Percentiles rank a stretch among this genome's conserved stretches.
Conservation (phyloP, 2,113 vertebrate species). For the Amazona vittata region DNA sequence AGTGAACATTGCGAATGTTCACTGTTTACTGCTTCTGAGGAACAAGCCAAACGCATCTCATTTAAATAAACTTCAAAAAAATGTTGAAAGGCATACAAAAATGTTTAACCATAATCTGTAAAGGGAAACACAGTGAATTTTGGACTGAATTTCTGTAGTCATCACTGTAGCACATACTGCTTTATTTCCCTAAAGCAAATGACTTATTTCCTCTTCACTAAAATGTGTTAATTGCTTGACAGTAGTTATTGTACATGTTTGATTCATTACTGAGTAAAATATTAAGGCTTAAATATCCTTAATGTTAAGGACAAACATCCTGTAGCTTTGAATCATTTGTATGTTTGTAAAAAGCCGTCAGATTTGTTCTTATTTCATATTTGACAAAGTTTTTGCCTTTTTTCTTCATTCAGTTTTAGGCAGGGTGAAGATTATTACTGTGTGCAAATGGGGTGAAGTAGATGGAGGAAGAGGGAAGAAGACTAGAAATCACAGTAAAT, state of each 20-base stretch:
- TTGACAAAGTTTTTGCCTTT: neutral
- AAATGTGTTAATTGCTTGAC: conserved; percentile 25
- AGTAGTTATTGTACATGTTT: conserved; percentile 35
- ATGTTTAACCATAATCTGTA: neutral
- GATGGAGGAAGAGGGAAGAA: neutral
- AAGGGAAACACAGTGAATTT: neutral
- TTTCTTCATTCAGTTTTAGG: neutral
- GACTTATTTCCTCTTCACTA: neutral
- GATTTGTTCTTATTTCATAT: neutral
- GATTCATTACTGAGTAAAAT: conserved; percentile 36
- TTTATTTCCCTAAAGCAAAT: neutral
- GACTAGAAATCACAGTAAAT: neutral
- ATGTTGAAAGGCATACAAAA: neutral
- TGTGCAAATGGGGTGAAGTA: neutral
- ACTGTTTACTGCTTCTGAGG: neutral
- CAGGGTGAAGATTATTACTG: neutral
- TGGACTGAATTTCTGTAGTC: neutral
- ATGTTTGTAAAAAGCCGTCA: neutral
- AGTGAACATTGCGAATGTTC: neutral
- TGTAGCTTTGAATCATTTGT: neutral
- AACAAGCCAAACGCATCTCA: neutral
- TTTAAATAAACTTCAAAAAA: neutral
- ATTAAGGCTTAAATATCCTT: conserved; percentile 12
- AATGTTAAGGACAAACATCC: neutral
- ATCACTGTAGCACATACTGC: neutral